phyloP scores from a whole-genome alignment of 1,140 invertebrate genomes.

The Sminthurinus signatus region DNA sequence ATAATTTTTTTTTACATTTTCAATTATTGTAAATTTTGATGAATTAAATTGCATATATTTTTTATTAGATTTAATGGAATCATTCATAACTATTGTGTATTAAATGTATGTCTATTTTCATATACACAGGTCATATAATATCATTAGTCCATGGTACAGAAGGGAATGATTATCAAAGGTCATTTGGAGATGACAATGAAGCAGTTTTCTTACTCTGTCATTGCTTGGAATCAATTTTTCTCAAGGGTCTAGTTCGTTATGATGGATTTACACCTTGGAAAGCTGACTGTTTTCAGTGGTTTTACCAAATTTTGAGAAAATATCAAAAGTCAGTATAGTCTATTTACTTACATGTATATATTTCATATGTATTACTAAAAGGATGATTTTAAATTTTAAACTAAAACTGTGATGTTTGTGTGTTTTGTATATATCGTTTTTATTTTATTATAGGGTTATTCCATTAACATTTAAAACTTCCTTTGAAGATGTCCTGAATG shows the following conservation, averaged over 20 bases:
- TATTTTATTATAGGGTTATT: conserved; percentile 18
- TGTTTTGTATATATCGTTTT: no score
- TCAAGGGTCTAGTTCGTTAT: conserved; percentile 31
- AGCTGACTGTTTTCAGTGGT: conserved; percentile 39
- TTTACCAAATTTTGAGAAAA: conserved; percentile 36
- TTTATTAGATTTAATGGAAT: no score
- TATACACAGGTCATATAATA: not conserved
- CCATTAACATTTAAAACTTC: conserved; percentile 29
- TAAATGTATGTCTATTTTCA: not conserved
- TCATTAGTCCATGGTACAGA: conserved; percentile 21
- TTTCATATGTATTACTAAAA: no score
- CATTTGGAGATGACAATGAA: conserved; percentile 33
- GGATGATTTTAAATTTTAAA: no score
- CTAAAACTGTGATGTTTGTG: no score
- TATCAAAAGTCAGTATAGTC: conserved; percentile 29
- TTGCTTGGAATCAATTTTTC: conserved; percentile 35
- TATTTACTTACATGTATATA: not conserved
- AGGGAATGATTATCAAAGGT: conserved; percentile 2
- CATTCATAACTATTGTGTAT: no score
- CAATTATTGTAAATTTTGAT: not conserved
- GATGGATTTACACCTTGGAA: conserved; percentile 40
- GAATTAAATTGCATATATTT: not conserved
- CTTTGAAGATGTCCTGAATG: conserved; percentile 33
- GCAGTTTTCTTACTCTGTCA: conserved; percentile 28
- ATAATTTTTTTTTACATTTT: not conserved